phyloP scores from a whole-genome alignment of 2,113 vertebrate genomes.

The Forbesichthys papilliferus region DNA sequence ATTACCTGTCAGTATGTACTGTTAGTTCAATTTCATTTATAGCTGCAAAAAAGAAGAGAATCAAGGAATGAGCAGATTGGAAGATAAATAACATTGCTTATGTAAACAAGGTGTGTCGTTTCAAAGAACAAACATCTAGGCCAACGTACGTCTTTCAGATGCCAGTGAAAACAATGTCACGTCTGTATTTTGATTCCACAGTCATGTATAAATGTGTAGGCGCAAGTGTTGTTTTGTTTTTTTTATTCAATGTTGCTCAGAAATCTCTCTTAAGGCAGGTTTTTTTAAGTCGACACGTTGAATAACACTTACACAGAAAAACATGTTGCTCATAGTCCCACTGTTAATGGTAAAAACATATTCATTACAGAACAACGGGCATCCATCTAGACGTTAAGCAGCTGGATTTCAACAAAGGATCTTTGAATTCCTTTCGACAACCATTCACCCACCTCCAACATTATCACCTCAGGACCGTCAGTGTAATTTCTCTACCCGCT shows the following conservation, averaged over 20 bases:
- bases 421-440: not conserved
- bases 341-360: too few species aligned
- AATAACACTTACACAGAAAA: too few species aligned
- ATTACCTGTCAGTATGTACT: conserved; percentile 86
- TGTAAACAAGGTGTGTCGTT: conserved; percentile 38
- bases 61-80: conserved; percentile 25
- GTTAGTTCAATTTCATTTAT: conserved; percentile 87
- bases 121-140: not conserved
- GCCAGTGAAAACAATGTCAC: not conserved
- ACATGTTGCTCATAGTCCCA: too few species aligned
- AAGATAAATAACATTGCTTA: conserved; percentile 35
- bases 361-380: too few species aligned
- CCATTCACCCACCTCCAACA: not conserved
- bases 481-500: conserved; percentile 28
- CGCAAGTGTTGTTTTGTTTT: too few species aligned
- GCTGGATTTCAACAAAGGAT: too few species aligned
- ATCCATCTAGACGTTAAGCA: too few species aligned
- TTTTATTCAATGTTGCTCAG: too few species aligned
- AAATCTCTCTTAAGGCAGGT: too few species aligned
- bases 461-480: conserved; percentile 24
- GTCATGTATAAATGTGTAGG: too few species aligned
- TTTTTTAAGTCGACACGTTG: too few species aligned
- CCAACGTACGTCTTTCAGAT: not conserved
- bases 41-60: conserved; percentile 48
- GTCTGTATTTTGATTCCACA: too few species aligned